Percentiles rank a stretch among this genome's conserved stretches.
These are phyloP conservation scores for Anarrhichthys ocellatus DNA, from an alignment of 2,113 vertebrate species.

Conservation along the genomic window DNA sequence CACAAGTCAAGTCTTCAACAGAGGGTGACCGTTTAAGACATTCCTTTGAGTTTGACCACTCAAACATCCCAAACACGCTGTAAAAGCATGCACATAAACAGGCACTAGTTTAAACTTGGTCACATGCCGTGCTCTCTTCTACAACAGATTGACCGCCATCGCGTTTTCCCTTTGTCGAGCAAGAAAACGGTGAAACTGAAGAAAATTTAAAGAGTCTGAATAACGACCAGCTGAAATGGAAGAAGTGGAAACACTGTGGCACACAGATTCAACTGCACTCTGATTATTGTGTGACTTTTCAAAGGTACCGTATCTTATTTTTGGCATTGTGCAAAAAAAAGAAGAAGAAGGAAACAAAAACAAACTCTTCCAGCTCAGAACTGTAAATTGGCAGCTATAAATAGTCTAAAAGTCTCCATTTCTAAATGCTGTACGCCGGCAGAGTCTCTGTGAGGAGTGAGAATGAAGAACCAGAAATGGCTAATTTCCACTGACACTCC, in stretches of 20 bases:
- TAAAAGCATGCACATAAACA: constrained; percentile 42
- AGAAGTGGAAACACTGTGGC: constrained; percentile 42
- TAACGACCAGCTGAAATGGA: constrained; percentile 13
- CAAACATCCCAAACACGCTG: constrained; percentile 7
- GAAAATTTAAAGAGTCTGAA: not conserved
- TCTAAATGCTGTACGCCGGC: constrained; percentile 48
- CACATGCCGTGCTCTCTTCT: constrained; percentile 30
- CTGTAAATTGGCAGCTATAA: constrained; percentile 60
- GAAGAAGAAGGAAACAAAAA: constrained; percentile 3
- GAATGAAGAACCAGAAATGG: constrained; percentile 69
- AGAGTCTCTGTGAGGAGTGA: constrained; percentile 45
- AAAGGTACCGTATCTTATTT: constrained; percentile 68
- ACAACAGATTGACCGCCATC: constrained; percentile 19
- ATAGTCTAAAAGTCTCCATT: constrained; percentile 38
- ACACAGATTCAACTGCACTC: constrained; percentile 57
- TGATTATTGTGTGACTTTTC: constrained; percentile 45
- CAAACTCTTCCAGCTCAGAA: constrained; percentile 41
- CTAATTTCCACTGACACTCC: constrained; percentile 64
- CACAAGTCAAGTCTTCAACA: not conserved
- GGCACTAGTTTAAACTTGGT: constrained; percentile 65
- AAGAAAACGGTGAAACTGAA: constrained; percentile 15
- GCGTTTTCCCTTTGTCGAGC: constrained; percentile 24
- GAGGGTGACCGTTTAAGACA: constrained; percentile 39
- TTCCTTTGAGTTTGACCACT: constrained; percentile 21
- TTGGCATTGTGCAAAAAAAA: constrained; percentile 80